Conservation (phyloP, 2,113 vertebrate species). For the Scomber scombrus region DNA sequence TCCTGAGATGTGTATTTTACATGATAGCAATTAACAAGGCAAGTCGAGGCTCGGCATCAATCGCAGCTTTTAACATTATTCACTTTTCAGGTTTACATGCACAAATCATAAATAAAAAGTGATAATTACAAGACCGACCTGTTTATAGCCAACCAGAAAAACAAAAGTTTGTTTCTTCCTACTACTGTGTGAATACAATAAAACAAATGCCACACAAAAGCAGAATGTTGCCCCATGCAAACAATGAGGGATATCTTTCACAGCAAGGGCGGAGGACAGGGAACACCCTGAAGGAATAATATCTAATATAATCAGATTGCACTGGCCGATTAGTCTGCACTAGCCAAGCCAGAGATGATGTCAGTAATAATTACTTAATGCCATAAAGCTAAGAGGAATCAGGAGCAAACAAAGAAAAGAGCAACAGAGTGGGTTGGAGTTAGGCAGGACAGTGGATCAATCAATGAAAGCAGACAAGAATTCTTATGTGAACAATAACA, state of each 20-base stretch:
- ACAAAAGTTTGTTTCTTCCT: conserved; percentile 28
- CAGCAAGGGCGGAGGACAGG: conserved; percentile 58
- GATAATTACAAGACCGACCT: conserved; percentile 18
- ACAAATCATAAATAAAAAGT: conserved; percentile 29
- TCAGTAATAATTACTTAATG: conserved; percentile 77
- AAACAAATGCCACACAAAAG: conserved; percentile 44
- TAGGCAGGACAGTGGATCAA: conserved; percentile 58
- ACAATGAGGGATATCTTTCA: conserved; percentile 66
- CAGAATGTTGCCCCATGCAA: conserved; percentile 57
- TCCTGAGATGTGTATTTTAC: conserved; percentile 51
- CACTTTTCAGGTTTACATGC: conserved; percentile 36
- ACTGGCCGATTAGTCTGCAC: conserved; percentile 73
- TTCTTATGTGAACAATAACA: conserved; percentile 48
- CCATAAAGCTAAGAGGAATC: conserved; percentile 60
- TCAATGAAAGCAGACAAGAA: conserved; percentile 46
- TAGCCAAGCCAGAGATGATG: conserved; percentile 74
- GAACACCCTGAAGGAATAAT: conserved; percentile 74
- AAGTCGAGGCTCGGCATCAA: conserved; percentile 46
- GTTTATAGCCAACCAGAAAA: conserved; percentile 13
- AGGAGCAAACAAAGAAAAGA: conserved; percentile 65
- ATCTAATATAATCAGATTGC: conserved; percentile 77
- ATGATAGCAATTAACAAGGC: conserved; percentile 56
- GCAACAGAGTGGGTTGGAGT: conserved; percentile 64
- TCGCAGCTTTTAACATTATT: conserved; percentile 45
- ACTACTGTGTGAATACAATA: conserved; percentile 29